Percentiles rank a stretch among this genome's conserved stretches.
Evolutionary conservation across 2,888 invertebrate species (phyloP).

Genomic region (Synanthedon tipuliformis): DNA sequence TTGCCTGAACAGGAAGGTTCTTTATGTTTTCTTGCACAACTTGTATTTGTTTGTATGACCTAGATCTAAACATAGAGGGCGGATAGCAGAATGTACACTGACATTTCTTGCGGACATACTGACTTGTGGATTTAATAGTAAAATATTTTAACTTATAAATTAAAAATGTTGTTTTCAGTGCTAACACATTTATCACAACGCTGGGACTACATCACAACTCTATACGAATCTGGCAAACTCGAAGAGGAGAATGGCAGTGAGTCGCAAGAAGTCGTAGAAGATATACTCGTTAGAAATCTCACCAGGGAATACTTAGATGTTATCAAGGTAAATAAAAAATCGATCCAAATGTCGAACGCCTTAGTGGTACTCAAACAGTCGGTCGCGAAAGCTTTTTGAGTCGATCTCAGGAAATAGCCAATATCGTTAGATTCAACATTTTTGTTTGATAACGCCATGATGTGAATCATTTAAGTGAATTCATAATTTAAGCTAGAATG

Average conservation of each 20-base stretch:
- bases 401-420: too few species aligned
- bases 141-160: conserved; percentile 4
- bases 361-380: neutral
- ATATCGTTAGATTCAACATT: too few species aligned
- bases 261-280: conserved; percentile 86
- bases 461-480: too few species aligned
- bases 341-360: too few species aligned
- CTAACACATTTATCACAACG: conserved; percentile 76
- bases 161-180: conserved; percentile 49
- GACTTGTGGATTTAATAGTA: neutral
- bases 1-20: too few species aligned
- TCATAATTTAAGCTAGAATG: too few species aligned
- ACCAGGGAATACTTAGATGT: conserved; percentile 91
- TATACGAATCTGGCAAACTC: conserved; percentile 81
- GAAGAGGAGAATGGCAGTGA: conserved; percentile 81
- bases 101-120: neutral
- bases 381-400: too few species aligned
- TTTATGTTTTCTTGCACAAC: too few species aligned
- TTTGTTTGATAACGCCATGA: too few species aligned
- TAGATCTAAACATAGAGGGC: too few species aligned
- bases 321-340: conserved; percentile 63
- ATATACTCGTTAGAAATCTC: conserved; percentile 85
- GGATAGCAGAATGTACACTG: neutral
- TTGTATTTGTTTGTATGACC: too few species aligned
- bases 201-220: conserved; percentile 83